These are phyloP conservation scores for Drosophila navojoa DNA, from an alignment of 1,140 invertebrate genomes.

Conservation along the genomic window DNA sequence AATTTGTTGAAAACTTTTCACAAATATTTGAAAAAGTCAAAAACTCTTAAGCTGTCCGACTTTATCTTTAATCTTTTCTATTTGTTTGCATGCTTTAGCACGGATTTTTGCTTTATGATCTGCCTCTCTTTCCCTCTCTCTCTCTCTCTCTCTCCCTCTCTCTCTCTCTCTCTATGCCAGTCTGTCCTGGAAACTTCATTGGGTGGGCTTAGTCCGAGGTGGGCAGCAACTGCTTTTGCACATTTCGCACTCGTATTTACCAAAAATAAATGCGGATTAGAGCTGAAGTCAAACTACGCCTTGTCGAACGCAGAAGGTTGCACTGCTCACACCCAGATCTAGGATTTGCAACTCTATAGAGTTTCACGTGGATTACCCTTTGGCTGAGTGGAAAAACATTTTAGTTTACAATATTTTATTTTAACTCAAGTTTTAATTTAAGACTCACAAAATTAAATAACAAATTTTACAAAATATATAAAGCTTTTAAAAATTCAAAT, in stretches of 20 bases:
- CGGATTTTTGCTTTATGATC: slow-evolving; percentile 71
- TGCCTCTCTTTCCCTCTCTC: too few relatives aligned
- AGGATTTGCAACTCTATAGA: neutral
- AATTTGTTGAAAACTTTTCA: slow-evolving; percentile 60
- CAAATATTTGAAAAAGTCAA: slow-evolving; percentile 79
- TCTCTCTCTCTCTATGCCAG: too few relatives aligned
- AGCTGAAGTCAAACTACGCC: slow-evolving; percentile 60
- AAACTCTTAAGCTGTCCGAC: slow-evolving; percentile 63
- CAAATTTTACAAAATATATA: too few relatives aligned
- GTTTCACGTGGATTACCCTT: too few relatives aligned
- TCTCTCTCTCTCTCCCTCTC: too few relatives aligned
- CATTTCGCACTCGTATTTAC: slow-evolving; percentile 58
- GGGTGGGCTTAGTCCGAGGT: slow-evolving; percentile 3
- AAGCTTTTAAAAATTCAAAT: too few relatives aligned
- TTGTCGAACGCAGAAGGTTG: neutral
- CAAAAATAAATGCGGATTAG: slow-evolving; percentile 65
- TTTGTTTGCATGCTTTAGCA: slow-evolving; percentile 80
- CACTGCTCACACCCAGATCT: neutral
- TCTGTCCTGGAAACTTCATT: neutral
- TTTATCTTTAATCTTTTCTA: slow-evolving; percentile 66
- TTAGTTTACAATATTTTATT: too few relatives aligned
- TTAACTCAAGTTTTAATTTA: too few relatives aligned
- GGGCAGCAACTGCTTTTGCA: slow-evolving; percentile 39
- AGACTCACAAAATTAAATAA: too few relatives aligned
- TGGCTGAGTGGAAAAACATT: too few relatives aligned